Conservation (phyloP, 2,888 invertebrate species). For the Shargacucullia verbasci region DNA sequence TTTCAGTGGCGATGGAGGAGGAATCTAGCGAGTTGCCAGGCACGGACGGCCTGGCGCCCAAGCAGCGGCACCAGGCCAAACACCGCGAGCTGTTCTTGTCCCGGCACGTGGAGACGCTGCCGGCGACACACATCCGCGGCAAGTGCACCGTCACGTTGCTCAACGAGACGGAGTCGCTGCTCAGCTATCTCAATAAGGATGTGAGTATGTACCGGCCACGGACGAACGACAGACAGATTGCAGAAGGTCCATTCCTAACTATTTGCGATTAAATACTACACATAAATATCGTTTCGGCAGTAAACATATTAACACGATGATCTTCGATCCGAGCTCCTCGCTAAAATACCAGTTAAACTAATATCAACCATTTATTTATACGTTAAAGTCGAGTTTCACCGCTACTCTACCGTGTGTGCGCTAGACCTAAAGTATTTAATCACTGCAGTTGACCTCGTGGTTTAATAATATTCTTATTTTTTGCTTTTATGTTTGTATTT, state of each 20-base stretch:
- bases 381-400: no score
- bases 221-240: conserved; percentile 28
- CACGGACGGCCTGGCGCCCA: conserved; percentile 92
- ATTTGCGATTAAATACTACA: not conserved
- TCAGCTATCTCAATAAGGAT: conserved; percentile 98
- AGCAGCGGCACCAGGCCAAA: conserved; percentile 98
- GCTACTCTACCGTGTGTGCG: no score
- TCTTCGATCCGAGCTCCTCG: no score
- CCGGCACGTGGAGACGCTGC: conserved; percentile 98
- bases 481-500: no score
- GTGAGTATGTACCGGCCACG: conserved; percentile 90
- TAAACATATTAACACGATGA: no score
- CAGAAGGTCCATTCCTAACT: conserved; percentile 22
- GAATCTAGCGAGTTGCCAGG: conserved; percentile 90
- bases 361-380: no score
- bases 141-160: conserved; percentile 99
- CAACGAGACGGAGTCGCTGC: conserved; percentile 99
- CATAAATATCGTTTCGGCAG: no score
- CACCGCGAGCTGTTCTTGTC: conserved; percentile 99
- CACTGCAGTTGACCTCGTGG: no score
- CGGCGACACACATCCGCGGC: conserved; percentile 99
- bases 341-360: no score
- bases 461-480: no score
- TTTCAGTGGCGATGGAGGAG: conserved; percentile 91
- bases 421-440: no score